Evolutionary conservation across 1,140 invertebrate species (phyloP).

Genomic region (Eupeodes corollae): DNA sequence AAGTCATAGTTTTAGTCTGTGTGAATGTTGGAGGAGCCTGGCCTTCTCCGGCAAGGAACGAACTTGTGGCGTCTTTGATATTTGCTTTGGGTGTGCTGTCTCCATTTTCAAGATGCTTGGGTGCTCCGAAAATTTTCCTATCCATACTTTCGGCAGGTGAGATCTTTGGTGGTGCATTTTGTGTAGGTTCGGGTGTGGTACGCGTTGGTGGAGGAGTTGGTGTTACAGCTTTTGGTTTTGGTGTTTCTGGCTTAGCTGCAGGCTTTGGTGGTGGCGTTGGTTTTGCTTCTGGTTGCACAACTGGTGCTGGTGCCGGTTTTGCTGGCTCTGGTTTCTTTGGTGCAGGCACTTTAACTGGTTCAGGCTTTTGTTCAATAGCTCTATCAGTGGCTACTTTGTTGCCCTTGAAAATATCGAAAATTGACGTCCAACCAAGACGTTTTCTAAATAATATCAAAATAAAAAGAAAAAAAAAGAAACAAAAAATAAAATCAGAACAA

Average conservation of each 20-base stretch:
- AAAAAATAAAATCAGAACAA: slow-evolving; percentile 3
- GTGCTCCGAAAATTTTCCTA: slow-evolving; percentile 15
- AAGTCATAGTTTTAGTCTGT: not conserved
- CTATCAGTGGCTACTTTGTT: slow-evolving; percentile 19
- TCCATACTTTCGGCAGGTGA: slow-evolving; percentile 9
- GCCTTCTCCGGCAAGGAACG: slow-evolving; percentile 25
- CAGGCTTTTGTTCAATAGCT: not conserved
- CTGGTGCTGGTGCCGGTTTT: not conserved
- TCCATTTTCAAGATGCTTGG: slow-evolving; percentile 11
- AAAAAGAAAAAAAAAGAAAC: slow-evolving; percentile 8
- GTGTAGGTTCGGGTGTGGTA: too few relatives aligned
- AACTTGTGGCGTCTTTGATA: slow-evolving; percentile 28
- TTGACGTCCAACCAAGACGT: slow-evolving; percentile 26
- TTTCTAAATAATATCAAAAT: slow-evolving; percentile 20
- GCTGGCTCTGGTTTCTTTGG: not conserved
- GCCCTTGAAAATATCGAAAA: slow-evolving; percentile 20
- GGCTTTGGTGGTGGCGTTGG: slow-evolving; percentile 6
- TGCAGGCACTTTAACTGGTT: not conserved
- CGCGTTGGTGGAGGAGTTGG: slow-evolving; percentile 8
- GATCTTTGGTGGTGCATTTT: not conserved
- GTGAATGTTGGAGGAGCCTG: not conserved
- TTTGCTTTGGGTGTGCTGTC: slow-evolving; percentile 12
- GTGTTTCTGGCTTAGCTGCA: not conserved
- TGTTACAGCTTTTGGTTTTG: slow-evolving; percentile 4
- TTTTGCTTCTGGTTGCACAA: not conserved